phyloP scores from a whole-genome alignment of 2,113 vertebrate species.

The Rutilus rutilus region DNA sequence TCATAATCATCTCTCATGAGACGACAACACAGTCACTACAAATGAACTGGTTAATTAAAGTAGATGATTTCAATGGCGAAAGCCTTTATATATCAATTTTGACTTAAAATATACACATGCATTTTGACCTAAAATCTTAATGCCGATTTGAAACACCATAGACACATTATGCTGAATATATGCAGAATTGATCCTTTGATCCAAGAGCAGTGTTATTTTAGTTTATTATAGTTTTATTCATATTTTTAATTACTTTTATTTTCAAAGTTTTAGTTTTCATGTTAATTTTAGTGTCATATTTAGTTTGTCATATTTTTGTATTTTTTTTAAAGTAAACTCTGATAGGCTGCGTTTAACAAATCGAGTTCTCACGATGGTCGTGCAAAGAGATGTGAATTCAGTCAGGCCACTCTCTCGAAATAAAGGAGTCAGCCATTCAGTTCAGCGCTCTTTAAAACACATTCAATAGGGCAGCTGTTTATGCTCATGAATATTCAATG shows the following conservation, averaged over 20 bases:
- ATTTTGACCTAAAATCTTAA: neutral
- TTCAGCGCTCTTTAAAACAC: slow-evolving; percentile 15
- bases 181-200: neutral
- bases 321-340: neutral
- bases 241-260: no score
- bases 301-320: no score
- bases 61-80: neutral
- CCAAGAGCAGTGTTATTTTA: neutral
- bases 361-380: neutral
- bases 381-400: neutral
- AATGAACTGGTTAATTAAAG: neutral
- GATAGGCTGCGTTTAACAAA: neutral
- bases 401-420: slow-evolving; percentile 6
- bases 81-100: neutral
- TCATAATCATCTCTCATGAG: neutral
- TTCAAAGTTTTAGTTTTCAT: no score
- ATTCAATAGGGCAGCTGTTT: slow-evolving; percentile 54
- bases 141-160: neutral
- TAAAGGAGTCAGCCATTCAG: slow-evolving; percentile 26
- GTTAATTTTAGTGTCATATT: no score
- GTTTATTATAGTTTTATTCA: no score
- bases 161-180: neutral
- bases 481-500: slow-evolving; percentile 55
- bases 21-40: neutral
- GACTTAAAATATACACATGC: neutral